Conservation (phyloP, 2,888 invertebrate genomes). For the Meteorus colon region DNA sequence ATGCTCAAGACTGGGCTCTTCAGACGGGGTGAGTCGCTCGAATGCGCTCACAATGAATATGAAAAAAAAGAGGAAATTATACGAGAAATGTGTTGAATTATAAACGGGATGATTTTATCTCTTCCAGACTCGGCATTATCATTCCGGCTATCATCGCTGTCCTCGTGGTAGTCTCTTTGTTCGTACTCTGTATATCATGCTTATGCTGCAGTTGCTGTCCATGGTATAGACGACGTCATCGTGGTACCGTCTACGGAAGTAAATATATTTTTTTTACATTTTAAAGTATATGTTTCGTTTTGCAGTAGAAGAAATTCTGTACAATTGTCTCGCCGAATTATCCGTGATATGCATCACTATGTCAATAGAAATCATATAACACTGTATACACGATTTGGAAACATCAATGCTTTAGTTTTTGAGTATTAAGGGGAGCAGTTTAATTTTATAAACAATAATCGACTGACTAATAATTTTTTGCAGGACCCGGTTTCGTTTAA, state of each 20-base stretch:
- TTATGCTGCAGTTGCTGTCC: constrained; percentile 68
- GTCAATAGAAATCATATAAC: too few species aligned
- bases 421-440: neutral
- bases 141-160: constrained; percentile 49
- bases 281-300: neutral
- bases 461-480: constrained; percentile 31
- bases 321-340: too few species aligned
- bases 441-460: neutral
- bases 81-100: neutral
- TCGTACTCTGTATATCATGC: constrained; percentile 62
- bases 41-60: neutral
- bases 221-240: constrained; percentile 66
- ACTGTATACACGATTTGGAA: too few species aligned
- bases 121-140: constrained; percentile 55
- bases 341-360: too few species aligned
- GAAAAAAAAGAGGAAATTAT: neutral
- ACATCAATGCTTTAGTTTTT: neutral
- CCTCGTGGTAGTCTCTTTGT: constrained; percentile 50
- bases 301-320: too few species aligned
- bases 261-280: constrained; percentile 48
- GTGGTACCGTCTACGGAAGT: constrained; percentile 68
- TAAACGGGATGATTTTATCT: neutral
- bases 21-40: constrained; percentile 53
- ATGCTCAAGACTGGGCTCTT: constrained; percentile 50
- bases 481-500: constrained; percentile 30